These are phyloP conservation scores for Notolepis coatsorum DNA, from an alignment of 2,797 vertebrate species.

Conservation along the genomic window DNA sequence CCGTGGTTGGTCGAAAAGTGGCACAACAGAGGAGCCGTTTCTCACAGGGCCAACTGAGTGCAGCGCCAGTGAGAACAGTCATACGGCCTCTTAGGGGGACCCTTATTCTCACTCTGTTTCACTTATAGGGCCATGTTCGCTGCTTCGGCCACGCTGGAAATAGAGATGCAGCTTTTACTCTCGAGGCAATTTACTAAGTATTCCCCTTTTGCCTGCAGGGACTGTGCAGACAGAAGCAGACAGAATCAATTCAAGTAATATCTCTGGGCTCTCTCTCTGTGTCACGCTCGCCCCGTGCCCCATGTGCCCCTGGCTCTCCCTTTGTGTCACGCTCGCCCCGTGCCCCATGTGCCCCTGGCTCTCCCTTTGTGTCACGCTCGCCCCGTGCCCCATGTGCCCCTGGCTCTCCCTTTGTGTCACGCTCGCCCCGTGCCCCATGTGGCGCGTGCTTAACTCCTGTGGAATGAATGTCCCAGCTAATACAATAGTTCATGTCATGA, in stretches of 20 bases:
- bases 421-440: too few species aligned
- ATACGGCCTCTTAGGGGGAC: conserved; percentile 27
- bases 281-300: conserved; percentile 13
- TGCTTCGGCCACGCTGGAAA: conserved; percentile 37
- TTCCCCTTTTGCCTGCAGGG: conserved; percentile 16
- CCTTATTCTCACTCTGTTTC: conserved; percentile 37
- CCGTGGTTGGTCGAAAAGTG: too few species aligned
- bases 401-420: too few species aligned
- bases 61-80: conserved; percentile 23
- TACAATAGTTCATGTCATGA: conserved; percentile 20
- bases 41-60: too few species aligned
- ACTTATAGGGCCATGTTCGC: conserved; percentile 36
- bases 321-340: too few species aligned
- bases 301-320: too few species aligned
- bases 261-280: conserved; percentile 20
- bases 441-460: too few species aligned
- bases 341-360: too few species aligned
- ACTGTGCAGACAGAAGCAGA: conserved; percentile 4
- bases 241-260: conserved; percentile 44
- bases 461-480: conserved; percentile 8
- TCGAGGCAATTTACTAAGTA: conserved; percentile 41
- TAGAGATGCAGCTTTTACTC: conserved; percentile 30
- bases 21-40: too few species aligned
- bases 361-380: too few species aligned
- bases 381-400: too few species aligned